Conservation (phyloP, 2,888 invertebrate species). For the Dioctria linearis region DNA sequence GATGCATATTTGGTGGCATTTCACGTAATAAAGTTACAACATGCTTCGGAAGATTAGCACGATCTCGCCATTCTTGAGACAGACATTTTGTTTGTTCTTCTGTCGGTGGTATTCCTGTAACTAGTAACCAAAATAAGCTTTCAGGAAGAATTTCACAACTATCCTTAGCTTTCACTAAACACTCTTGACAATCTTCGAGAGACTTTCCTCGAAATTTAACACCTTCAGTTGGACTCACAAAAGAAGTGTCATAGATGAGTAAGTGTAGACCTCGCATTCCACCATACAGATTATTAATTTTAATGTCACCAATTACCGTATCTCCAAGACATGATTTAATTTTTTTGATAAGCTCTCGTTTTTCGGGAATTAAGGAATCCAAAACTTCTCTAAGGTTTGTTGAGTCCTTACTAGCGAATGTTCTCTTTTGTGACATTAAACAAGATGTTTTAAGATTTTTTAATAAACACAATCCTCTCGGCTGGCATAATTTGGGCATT, state of each 20-base stretch:
- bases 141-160: constrained; percentile 88
- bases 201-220: constrained; percentile 77
- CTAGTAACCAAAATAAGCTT: constrained; percentile 88
- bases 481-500: too few relatives aligned
- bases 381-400: background rate
- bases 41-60: constrained; percentile 78
- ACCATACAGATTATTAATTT: constrained; percentile 76
- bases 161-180: constrained; percentile 81
- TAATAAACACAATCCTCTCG: too few relatives aligned
- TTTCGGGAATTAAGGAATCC: background rate
- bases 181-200: constrained; percentile 84
- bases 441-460: too few relatives aligned
- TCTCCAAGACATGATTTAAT: background rate
- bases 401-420: background rate
- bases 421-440: background rate
- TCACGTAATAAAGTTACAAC: constrained; percentile 83
- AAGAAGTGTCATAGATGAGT: constrained; percentile 88
- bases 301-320: background rate
- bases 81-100: constrained; percentile 79
- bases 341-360: background rate
- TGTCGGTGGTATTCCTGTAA: constrained; percentile 86
- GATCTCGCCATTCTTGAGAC: constrained; percentile 82
- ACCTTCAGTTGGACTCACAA: constrained; percentile 89
- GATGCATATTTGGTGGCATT: constrained; percentile 81
- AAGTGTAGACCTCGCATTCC: constrained; percentile 92